Evolutionary conservation across 2,888 invertebrate species (phyloP), one percentile per base, ranked within the genome.

Genomic region (Trisateles emortualis): DNA sequence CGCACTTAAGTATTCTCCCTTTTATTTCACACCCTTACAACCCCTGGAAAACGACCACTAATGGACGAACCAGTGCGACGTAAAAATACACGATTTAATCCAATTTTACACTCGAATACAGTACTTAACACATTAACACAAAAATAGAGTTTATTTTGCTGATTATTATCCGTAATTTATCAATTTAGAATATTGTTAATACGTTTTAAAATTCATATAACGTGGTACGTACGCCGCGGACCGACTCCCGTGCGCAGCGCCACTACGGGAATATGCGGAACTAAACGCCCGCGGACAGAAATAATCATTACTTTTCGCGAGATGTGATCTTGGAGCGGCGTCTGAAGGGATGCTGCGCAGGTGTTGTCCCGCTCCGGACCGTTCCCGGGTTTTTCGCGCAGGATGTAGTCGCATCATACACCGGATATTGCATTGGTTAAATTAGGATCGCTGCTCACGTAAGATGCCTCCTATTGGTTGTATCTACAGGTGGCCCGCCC

Each of bases 271-370:
- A 79, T 86, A 84, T 84, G 89, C 79, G 84, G 87, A 87, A 92
- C 90, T 88, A 88, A 68, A 64, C 79, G 81, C 73, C 83, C 83
- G 83, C 84, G 87, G 88, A 92, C 92, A 89, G 85, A 92, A 93
- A 93, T 93, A 93, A 93, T 93, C 93, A 92, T 93, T 93, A 93
- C 90, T 93, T 93, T 91, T 89, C 88, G 86, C 86, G 87, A 91
- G 92, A 92, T 92, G 91, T 89, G 91, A 91, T 90, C 91, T 90
- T 85, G 84, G 77, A 81, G 76, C 78, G 80, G 83, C 84, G 84
- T 78, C 74, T 78, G 72, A 74, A 72, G 85, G 78, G 87, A 87
- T 87, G 88, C 86, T 90, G 90, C 90, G 91, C 90, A 88, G 86
- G 85, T 88, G 80, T 83, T 46, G 74, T 75, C 78, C 78, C 81